Conservation (phyloP, 2,888 invertebrate species). For the Phengaris arion region DNA sequence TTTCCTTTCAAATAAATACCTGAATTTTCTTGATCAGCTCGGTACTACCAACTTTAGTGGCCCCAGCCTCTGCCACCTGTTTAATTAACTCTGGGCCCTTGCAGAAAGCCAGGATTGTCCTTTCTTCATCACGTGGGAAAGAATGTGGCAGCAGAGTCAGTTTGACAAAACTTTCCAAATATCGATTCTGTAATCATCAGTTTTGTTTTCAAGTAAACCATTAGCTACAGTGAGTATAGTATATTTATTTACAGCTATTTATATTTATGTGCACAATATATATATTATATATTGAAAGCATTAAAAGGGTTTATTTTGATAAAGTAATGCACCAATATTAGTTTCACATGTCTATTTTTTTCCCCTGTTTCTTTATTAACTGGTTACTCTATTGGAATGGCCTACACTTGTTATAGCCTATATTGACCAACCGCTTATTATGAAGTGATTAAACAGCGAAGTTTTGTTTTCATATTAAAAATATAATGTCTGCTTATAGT, state of each 20-base stretch:
- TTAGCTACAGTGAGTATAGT: not conserved
- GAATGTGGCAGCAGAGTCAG: slow-evolving; percentile 83
- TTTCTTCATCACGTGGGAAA: slow-evolving; percentile 84
- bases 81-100: slow-evolving; percentile 82
- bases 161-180: slow-evolving; percentile 83
- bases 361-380: too few species aligned
- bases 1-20: slow-evolving; percentile 52
- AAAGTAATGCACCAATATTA: too few species aligned
- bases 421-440: too few species aligned
- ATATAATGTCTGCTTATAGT: too few species aligned
- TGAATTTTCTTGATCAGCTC: slow-evolving; percentile 88
- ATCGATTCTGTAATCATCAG: slow-evolving; percentile 76
- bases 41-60: slow-evolving; percentile 84
- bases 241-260: too few species aligned
- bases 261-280: not conserved
- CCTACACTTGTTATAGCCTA: too few species aligned
- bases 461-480: too few species aligned
- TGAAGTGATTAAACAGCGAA: too few species aligned
- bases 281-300: too few species aligned
- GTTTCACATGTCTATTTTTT: too few species aligned
- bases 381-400: too few species aligned
- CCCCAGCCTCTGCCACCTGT: slow-evolving; percentile 84
- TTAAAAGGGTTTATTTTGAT: too few species aligned
- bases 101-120: slow-evolving; percentile 86
- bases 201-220: not conserved